Conservation (phyloP, 53 echinoderm and acorn worm genomes). For the Hippasteria phrygiana region DNA sequence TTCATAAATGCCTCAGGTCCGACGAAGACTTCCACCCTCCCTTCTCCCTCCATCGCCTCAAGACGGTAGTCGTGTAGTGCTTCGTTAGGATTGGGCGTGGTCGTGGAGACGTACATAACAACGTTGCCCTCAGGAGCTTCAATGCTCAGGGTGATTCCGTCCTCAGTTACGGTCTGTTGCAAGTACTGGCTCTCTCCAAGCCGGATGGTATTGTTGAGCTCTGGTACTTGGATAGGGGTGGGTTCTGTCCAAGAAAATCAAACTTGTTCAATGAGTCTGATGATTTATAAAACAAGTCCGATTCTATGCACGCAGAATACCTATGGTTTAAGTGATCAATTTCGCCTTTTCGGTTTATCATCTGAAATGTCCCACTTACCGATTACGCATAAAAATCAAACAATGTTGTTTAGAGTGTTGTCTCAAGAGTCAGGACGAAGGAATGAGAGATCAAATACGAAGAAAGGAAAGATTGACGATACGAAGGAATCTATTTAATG, state of each 20-base stretch:
- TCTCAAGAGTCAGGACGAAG: too few relatives aligned
- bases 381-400: too few relatives aligned
- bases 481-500: too few relatives aligned
- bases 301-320: not conserved
- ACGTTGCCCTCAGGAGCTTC: not conserved
- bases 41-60: not conserved
- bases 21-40: slow-evolving; percentile 2
- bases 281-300: not conserved
- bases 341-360: not conserved
- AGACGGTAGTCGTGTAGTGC: not conserved
- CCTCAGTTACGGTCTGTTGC: not conserved
- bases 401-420: too few relatives aligned
- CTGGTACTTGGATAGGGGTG: not conserved
- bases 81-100: not conserved
- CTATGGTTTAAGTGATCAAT: not conserved
- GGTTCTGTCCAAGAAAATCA: not conserved
- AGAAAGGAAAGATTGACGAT: too few relatives aligned
- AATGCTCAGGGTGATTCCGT: not conserved
- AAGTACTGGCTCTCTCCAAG: not conserved
- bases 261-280: not conserved
- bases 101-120: slow-evolving; percentile 17
- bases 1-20: not conserved
- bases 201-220: not conserved
- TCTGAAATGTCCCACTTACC: too few relatives aligned
- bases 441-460: too few relatives aligned